These are phyloP conservation scores for Chiloscyllium plagiosum DNA, from an alignment of 2,113 vertebrate species.

Conservation along the genomic window DNA sequence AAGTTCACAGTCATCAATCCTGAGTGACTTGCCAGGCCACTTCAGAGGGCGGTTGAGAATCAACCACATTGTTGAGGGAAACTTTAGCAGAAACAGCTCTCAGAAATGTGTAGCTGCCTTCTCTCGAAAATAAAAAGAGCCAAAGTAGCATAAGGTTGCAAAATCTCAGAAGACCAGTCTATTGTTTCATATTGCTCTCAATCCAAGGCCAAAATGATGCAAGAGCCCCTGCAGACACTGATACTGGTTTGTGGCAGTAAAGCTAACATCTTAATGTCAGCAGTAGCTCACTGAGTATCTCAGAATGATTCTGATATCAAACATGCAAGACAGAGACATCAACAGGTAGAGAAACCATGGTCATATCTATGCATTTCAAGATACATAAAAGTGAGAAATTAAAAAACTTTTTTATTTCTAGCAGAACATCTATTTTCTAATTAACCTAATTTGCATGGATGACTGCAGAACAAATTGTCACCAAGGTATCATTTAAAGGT, in stretches of 20 bases:
- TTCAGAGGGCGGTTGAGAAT: too few species aligned
- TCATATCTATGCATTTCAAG: neutral
- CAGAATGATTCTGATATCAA: neutral
- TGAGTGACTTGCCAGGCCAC: too few species aligned
- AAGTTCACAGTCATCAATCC: too few species aligned
- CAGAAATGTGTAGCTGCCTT: too few species aligned
- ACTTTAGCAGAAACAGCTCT: too few species aligned
- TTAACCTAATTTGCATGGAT: neutral
- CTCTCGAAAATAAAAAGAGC: too few species aligned
- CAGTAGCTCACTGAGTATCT: neutral
- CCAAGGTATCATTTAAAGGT: neutral
- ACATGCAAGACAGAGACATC: neutral
- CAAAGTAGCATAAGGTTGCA: too few species aligned
- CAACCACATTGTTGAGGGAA: too few species aligned
- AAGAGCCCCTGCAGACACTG: neutral
- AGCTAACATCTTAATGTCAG: neutral
- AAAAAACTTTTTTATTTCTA: neutral
- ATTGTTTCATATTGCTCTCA: neutral
- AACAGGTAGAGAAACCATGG: neutral
- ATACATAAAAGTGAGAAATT: neutral
- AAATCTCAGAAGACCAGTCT: too few species aligned
- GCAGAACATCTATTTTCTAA: neutral
- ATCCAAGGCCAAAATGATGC: constrained; percentile 3
- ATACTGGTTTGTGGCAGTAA: neutral
- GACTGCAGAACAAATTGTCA: neutral